Conservation (phyloP, 1,140 invertebrate genomes). For the Sinella curviseta region DNA sequence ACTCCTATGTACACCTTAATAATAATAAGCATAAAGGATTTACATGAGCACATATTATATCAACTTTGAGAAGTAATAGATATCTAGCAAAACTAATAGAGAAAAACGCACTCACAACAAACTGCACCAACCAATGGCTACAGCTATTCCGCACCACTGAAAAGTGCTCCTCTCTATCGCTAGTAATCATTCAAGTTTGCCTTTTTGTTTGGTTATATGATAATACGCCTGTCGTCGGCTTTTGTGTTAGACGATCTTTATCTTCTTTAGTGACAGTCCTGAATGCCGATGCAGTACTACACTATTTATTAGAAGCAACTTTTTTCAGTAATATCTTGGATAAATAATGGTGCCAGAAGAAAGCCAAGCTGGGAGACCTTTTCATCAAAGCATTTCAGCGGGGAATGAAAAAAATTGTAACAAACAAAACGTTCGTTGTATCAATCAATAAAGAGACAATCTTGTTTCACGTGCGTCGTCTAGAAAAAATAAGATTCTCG, state of each 20-base stretch:
- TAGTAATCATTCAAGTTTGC: background rate
- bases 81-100: too few species aligned
- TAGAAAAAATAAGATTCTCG: background rate
- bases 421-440: background rate
- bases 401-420: background rate
- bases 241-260: background rate
- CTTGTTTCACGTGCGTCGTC: background rate
- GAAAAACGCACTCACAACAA: background rate
- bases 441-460: background rate
- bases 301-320: background rate
- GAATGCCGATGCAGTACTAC: background rate
- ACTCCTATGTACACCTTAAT: background rate
- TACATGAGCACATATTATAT: too few species aligned
- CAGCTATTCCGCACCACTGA: background rate
- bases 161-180: background rate
- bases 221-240: background rate
- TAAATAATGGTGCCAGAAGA: background rate
- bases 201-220: background rate
- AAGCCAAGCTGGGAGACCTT: background rate
- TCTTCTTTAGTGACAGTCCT: background rate
- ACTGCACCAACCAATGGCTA: background rate
- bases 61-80: too few species aligned
- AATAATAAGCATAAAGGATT: background rate
- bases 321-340: conserved; percentile 4
- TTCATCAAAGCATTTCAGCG: background rate